Evolutionary conservation across 2,113 vertebrate species (phyloP), one percentile per base, ranked within the genome.

Genomic region (Clarias magur): DNA sequence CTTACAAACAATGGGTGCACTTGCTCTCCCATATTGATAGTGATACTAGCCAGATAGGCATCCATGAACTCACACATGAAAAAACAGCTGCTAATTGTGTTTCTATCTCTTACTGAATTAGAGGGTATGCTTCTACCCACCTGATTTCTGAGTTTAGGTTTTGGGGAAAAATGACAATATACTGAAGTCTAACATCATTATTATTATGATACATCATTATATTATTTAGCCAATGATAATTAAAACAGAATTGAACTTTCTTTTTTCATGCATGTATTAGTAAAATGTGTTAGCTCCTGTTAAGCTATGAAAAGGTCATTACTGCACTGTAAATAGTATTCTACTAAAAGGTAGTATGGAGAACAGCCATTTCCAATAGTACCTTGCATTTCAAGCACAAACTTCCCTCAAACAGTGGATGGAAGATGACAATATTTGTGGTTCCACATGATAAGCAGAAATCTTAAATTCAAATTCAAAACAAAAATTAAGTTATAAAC

Each of bases 381-480:
- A 96, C 96, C 92, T 95, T 95, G 91, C 98, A 99, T 0, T 90
- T 93, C 67, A 93, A 89, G 89, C 98, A 99, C 59, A 99, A 96
- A 1, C 98, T 95, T 0, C 98, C 98, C 93, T 97, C 95, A 68
- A 99, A 98, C 1, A 99, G 95, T 0, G 98, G 98, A 87, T 99
- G 98, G 86, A 93, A 95, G 3, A 94, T 96, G 59, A 93, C 93
- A 0, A 94, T 90, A n/a, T 93, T 89, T n/a, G 94, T 92, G 21
- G 92, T 95, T 4, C 97, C 97, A 0, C 98, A 99, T 38, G 97
- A 96, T 91, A 99, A 88, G 73, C 98, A 99, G 91, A 93, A 96
- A 0, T 95, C 98, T 99, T 93, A 67, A 62, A 3, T n/a, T 38
- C 34, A 38, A 3, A 30, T 21, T 9, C 30, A 38, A 78, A 25